Percentiles rank a stretch among this genome's conserved stretches.
Conservation (phyloP, 2,797 vertebrate species). For the Leptoclinus maculatus region DNA sequence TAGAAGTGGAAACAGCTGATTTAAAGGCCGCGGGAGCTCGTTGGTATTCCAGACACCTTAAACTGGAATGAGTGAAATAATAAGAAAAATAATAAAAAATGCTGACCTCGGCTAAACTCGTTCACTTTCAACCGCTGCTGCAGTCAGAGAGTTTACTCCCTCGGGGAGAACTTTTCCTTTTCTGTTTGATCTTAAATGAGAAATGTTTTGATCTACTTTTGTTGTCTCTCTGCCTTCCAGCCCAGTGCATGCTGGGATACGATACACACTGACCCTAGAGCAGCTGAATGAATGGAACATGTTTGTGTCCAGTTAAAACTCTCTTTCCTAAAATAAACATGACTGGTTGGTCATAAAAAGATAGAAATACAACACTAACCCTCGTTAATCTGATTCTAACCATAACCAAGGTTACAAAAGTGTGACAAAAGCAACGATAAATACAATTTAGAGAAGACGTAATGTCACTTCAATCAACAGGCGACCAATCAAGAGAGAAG, state of each 20-base stretch:
- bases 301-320: neutral
- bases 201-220: slow-evolving; percentile 37
- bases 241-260: slow-evolving; percentile 42
- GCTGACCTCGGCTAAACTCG: slow-evolving; percentile 41
- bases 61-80: slow-evolving; percentile 6
- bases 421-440: no score
- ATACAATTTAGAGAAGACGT: no score
- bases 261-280: neutral
- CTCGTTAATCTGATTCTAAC: no score
- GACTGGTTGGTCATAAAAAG: neutral
- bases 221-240: neutral
- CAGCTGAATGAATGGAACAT: neutral
- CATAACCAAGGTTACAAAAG: no score
- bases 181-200: slow-evolving; percentile 23
- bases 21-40: slow-evolving; percentile 52
- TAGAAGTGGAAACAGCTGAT: slow-evolving; percentile 44
- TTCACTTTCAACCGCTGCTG: slow-evolving; percentile 44
- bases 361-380: neutral
- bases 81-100: slow-evolving; percentile 14
- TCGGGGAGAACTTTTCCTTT: neutral
- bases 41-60: slow-evolving; percentile 49
- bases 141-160: slow-evolving; percentile 19
- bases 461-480: no score
- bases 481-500: no score
- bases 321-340: neutral